phyloP scores from a whole-genome alignment of 2,113 vertebrate genomes.

The Phylloscopus whistleri region DNA sequence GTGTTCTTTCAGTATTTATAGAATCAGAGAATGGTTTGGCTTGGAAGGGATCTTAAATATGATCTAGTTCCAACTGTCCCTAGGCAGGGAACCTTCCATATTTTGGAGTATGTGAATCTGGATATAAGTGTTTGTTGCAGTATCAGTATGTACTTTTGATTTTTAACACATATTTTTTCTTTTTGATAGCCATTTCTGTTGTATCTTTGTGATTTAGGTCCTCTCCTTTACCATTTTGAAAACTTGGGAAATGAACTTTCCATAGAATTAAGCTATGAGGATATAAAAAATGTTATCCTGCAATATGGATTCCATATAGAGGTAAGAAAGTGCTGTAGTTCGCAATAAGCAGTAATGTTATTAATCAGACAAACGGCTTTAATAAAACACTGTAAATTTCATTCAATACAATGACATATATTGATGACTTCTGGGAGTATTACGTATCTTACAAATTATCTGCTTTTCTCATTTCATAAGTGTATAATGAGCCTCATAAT shows the following conservation, averaged over 20 bases:
- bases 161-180: not conserved
- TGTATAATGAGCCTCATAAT: not conserved
- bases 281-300: slow-evolving; percentile 89
- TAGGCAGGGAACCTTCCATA: not conserved
- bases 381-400: not conserved
- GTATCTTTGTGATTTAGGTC: slow-evolving; percentile 76
- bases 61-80: not conserved
- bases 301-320: slow-evolving; percentile 92
- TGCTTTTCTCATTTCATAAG: not conserved
- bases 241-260: slow-evolving; percentile 97
- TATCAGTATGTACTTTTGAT: not conserved
- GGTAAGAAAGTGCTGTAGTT: slow-evolving; percentile 75
- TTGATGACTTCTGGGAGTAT: not conserved
- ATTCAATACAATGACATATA: not conserved
- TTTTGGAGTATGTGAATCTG: not conserved
- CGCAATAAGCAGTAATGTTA: not conserved
- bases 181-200: not conserved
- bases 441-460: not conserved
- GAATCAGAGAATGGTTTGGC: not conserved
- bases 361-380: not conserved
- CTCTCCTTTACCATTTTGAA: slow-evolving; percentile 96
- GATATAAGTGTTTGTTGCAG: not conserved
- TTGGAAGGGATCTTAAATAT: not conserved
- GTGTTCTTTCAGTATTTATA: not conserved
- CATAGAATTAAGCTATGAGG: slow-evolving; percentile 95